A percentile compares a stretch with the other conserved stretches of the same genome.
Evolutionary conservation across 2,113 vertebrate species (phyloP).

Genomic region (Paramisgurnus dabryanus): DNA sequence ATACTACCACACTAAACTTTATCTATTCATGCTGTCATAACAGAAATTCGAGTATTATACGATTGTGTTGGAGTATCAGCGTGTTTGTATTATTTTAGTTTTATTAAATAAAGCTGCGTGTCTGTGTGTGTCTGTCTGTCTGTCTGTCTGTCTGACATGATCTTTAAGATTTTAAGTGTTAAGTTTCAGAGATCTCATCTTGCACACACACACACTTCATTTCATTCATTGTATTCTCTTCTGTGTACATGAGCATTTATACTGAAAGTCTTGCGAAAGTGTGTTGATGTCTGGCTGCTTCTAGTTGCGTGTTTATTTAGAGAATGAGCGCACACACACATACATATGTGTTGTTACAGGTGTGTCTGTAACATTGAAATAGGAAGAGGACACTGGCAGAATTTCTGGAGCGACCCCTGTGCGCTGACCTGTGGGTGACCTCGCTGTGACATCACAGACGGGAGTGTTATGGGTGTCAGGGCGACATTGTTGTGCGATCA

Average conservation of each 20-base stretch:
- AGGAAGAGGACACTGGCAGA: conserved; percentile 55
- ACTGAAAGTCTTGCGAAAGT: too few relatives aligned
- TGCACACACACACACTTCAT: conserved; percentile 55
- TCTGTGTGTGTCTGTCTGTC: conserved; percentile 42
- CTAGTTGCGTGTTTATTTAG: not conserved
- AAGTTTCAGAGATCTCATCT: conserved; percentile 53
- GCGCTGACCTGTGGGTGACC: conserved; percentile 63
- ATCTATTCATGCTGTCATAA: too few relatives aligned
- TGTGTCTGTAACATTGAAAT: conserved; percentile 62
- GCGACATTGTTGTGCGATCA: not conserved
- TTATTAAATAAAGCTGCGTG: too few relatives aligned
- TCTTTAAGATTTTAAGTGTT: conserved; percentile 78
- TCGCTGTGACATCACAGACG: conserved; percentile 61
- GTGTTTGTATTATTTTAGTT: too few relatives aligned
- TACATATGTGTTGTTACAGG: conserved; percentile 65
- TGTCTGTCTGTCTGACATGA: conserved; percentile 79
- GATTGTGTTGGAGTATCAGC: too few relatives aligned
- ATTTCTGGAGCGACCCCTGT: conserved; percentile 69
- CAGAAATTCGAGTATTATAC: too few relatives aligned
- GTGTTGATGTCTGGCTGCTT: not conserved
- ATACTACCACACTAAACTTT: too few relatives aligned
- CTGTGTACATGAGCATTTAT: too few relatives aligned
- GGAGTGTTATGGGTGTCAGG: conserved; percentile 24
- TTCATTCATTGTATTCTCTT: too few relatives aligned
- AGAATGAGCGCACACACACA: conserved; percentile 69